These are phyloP conservation scores for Lordiphosa fenestrarum DNA, from an alignment of 2,888 invertebrate species.

Conservation along the genomic window DNA sequence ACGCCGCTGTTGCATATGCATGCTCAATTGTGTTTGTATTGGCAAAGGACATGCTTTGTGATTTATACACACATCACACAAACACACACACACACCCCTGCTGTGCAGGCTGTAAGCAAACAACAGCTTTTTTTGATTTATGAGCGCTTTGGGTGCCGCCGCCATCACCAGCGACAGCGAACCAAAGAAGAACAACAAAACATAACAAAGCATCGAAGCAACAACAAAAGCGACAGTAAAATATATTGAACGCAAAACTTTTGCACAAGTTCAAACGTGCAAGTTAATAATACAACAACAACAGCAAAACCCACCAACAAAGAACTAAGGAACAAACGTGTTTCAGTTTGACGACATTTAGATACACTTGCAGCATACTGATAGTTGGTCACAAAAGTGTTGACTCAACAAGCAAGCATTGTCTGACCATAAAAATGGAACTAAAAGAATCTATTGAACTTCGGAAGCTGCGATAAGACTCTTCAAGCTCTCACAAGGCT, in stretches of 20 bases:
- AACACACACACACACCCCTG: conserved; percentile 26
- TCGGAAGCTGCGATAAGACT: too few species aligned
- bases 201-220: conserved; percentile 19
- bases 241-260: conserved; percentile 57
- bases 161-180: conserved; percentile 24
- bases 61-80: conserved; percentile 69
- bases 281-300: conserved; percentile 31
- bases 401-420: too few species aligned
- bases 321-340: background rate
- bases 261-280: conserved; percentile 44
- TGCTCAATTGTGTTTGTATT: conserved; percentile 70
- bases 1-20: conserved; percentile 58
- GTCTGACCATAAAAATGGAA: too few species aligned
- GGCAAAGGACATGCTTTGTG: conserved; percentile 75
- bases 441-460: too few species aligned
- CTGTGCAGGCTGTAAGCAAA: conserved; percentile 56
- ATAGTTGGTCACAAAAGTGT: too few species aligned
- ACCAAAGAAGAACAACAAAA: conserved; percentile 15
- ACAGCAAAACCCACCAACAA: background rate
- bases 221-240: conserved; percentile 41
- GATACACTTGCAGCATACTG: background rate
- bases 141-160: conserved; percentile 66
- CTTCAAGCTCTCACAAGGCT: too few species aligned
- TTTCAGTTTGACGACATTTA: background rate
- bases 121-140: conserved; percentile 72